These are phyloP conservation scores for Brachypodius melanocephalos DNA, from an alignment of 2,113 vertebrate species.

Conservation along the genomic window DNA sequence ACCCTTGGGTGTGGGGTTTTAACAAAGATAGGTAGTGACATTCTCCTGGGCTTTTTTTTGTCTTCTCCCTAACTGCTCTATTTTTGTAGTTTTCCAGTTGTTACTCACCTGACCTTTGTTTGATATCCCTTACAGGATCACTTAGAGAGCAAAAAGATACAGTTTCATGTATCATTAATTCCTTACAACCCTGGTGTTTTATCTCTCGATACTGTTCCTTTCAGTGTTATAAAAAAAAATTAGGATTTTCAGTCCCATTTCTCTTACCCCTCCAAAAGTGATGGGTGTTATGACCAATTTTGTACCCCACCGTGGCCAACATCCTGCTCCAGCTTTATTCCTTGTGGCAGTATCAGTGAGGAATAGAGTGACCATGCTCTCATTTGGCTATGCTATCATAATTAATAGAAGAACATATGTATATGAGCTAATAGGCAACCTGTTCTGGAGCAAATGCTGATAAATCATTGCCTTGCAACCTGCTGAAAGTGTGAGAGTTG, in stretches of 20 bases:
- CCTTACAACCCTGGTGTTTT: neutral
- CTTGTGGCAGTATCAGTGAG: neutral
- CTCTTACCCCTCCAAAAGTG: neutral
- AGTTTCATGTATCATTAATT: conserved; percentile 23
- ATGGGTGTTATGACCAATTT: neutral
- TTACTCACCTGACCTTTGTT: neutral
- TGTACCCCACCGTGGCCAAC: neutral
- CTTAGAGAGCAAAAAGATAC: neutral
- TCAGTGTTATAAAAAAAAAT: neutral
- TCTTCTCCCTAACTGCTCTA: neutral
- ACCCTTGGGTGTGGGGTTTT: neutral
- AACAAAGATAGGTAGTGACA: neutral
- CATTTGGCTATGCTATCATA: neutral
- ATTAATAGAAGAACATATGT: neutral
- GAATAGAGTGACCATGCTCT: neutral
- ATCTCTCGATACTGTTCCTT: neutral
- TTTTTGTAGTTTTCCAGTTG: neutral
- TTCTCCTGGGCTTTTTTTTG: neutral
- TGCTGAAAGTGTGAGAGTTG: neutral
- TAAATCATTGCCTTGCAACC: neutral
- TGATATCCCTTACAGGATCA: neutral
- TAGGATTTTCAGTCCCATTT: neutral
- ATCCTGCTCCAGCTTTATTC: neutral
- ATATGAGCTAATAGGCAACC: neutral
- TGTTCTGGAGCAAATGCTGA: neutral